Evolutionary conservation across 2,888 invertebrate species (phyloP).

Genomic region (Leptothorax acervorum): DNA sequence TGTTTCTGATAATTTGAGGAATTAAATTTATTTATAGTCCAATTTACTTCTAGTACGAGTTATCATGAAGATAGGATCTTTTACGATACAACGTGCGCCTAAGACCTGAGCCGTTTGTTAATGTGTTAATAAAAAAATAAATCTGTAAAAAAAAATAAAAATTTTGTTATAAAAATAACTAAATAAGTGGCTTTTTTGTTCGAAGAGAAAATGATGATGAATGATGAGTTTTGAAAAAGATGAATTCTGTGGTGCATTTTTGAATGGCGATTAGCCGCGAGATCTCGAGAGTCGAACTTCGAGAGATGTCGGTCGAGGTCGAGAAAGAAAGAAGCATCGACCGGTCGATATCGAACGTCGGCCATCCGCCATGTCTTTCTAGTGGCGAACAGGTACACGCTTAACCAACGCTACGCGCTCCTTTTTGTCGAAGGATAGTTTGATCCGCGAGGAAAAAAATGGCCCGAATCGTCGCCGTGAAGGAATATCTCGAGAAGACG

Average conservation of each 20-base stretch:
- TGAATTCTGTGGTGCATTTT: background rate
- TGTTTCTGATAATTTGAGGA: background rate
- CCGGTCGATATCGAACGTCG: conserved; percentile 21
- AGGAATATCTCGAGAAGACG: conserved; percentile 88
- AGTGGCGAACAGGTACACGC: conserved; percentile 24
- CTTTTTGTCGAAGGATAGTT: background rate
- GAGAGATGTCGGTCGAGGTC: background rate
- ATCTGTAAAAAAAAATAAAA: conserved; percentile 20
- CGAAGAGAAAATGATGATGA: background rate
- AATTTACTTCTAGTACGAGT: conserved; percentile 4
- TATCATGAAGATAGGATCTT: background rate
- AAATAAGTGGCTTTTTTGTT: background rate
- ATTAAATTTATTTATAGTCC: conserved; percentile 19
- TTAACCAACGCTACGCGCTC: conserved; percentile 10
- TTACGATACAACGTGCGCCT: background rate
- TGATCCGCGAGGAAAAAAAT: conserved; percentile 66
- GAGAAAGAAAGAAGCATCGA: conserved; percentile 28
- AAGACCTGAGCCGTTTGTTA: conserved; percentile 21
- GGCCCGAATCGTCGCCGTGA: conserved; percentile 87
- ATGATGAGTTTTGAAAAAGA: too few species aligned
- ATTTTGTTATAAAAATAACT: background rate
- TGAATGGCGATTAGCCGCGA: background rate
- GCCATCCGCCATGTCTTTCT: conserved; percentile 35
- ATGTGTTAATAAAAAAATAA: conserved; percentile 25
- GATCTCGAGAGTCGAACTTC: background rate